Base-by-base conservation (phyloP, 2,797 vertebrate species). In the Chrosomus eos region DNA sequence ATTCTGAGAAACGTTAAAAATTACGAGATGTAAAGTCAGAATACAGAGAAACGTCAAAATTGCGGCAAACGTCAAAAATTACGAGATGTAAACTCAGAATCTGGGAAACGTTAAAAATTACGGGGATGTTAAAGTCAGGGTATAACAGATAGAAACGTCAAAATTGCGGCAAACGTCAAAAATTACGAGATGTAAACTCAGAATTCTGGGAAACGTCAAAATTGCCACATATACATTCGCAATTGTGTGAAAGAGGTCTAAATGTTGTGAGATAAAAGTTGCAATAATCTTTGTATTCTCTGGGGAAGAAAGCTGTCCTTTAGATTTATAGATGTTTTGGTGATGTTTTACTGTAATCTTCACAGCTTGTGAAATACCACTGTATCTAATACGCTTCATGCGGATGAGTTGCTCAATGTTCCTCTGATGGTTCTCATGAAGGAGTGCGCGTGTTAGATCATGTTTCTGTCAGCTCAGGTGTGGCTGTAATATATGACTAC, bases 401-500 rank as follows among this genome's bases (percentile, higher is more conserved):
- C 60, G 38, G 36, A n/a, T 1, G 60, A n/a, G 21, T 77, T 62
- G 75, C 75, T 43, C 55, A 62, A 4, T 21, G 75, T 19, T 62
- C 31, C 53, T 55, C 31, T 68, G 45, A 6, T 7, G 64, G 31
- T n/a, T 67, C 33, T 80, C 62, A 14, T 48, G 43, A 66, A 38
- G 51, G 4, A 33, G 23, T 10, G 1, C 78, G 62, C 62, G 14
- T 53, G 62, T n/a, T 62, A 68, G 21, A 68, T 53, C 64, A 38
- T 43, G 75, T 62, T 62, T 43, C n/a, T 13, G 23, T 77, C 73
- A 38, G 73, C 36, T 62, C 43, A 77, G 75, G 75, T 77, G 75
- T 62, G 55, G 75, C 36, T 77, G 28, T 77, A 62, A 62, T 7
- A 55, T 1, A 16, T 2, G 48, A 55, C 72, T 31, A 7, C 26